Percentiles rank a stretch among this genome's conserved stretches.
Evolutionary conservation across 2,113 vertebrate species (phyloP).

Genomic region (Delphinus delphis): DNA sequence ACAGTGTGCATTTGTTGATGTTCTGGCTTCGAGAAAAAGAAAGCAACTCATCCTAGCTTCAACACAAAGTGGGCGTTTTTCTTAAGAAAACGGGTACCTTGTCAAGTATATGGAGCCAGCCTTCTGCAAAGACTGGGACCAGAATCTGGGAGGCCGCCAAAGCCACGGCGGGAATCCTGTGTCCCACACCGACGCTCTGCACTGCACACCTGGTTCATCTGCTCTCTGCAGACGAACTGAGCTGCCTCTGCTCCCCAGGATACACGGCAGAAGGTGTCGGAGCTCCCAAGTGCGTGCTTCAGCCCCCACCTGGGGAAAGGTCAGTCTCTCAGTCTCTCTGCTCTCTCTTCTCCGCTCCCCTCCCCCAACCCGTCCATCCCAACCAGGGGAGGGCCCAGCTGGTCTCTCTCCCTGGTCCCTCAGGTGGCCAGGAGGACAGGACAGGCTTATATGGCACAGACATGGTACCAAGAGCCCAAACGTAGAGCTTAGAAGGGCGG

Average conservation of each 20-base stretch:
- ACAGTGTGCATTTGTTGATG: background rate
- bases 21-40: background rate
- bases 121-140: background rate
- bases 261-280: rapidly evolving
- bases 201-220: background rate
- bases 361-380: background rate
- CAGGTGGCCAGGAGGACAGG: background rate
- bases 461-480: background rate
- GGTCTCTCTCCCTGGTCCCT: background rate
- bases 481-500: background rate
- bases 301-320: background rate
- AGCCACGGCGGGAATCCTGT: background rate
- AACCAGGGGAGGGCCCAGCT: background rate
- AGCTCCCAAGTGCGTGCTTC: rapidly evolving
- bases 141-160: background rate
- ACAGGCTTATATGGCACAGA: background rate
- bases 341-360: background rate
- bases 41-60: background rate
- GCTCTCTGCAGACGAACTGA: background rate
- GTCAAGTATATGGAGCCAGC: background rate
- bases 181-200: background rate
- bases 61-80: background rate
- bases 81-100: background rate
- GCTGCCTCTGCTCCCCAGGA: background rate
- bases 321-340: background rate